A percentile compares a stretch with the other conserved stretches of the same genome.
Evolutionary conservation across 2,113 vertebrate genomes (phyloP).

Genomic region (Callorhinus ursinus): DNA sequence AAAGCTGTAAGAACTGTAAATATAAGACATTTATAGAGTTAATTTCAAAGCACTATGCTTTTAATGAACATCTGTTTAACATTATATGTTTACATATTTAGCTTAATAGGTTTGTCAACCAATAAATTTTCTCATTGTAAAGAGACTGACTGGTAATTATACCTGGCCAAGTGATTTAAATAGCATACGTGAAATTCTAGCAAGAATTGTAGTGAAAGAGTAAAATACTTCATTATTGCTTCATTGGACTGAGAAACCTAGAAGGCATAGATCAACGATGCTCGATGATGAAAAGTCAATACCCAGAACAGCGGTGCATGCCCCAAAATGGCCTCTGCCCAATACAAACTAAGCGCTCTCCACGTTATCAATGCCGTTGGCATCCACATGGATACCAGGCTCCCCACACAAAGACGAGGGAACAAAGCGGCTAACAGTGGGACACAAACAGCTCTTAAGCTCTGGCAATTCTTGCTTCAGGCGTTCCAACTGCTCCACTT

Average conservation of each 20-base stretch:
- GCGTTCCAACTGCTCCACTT: constrained; percentile 94
- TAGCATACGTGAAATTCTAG: constrained; percentile 75
- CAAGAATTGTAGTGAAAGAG: constrained; percentile 77
- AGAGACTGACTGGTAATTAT: constrained; percentile 74
- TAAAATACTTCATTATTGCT: constrained; percentile 86
- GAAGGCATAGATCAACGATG: constrained; percentile 74
- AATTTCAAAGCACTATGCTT: constrained; percentile 69
- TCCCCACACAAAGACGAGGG: constrained; percentile 81
- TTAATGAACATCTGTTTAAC: constrained; percentile 58
- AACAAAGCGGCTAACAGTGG: constrained; percentile 89
- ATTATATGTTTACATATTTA: constrained; percentile 57
- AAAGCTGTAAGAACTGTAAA: constrained; percentile 58
- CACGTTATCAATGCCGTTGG: constrained; percentile 82
- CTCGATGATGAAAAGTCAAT: constrained; percentile 44
- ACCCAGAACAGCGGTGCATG: constrained; percentile 9
- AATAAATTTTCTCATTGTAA: constrained; percentile 35
- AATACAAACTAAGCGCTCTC: constrained; percentile 72
- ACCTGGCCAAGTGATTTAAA: constrained; percentile 80
- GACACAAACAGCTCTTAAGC: constrained; percentile 90
- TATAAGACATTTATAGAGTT: constrained; percentile 59
- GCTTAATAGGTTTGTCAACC: constrained; percentile 68
- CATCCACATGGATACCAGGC: constrained; percentile 60
- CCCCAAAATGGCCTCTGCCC: constrained; percentile 57
- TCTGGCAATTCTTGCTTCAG: constrained; percentile 92
- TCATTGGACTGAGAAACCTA: constrained; percentile 77